Base-by-base conservation (phyloP, 2,113 vertebrate genomes). In the Lagenorhynchus albirostris region DNA sequence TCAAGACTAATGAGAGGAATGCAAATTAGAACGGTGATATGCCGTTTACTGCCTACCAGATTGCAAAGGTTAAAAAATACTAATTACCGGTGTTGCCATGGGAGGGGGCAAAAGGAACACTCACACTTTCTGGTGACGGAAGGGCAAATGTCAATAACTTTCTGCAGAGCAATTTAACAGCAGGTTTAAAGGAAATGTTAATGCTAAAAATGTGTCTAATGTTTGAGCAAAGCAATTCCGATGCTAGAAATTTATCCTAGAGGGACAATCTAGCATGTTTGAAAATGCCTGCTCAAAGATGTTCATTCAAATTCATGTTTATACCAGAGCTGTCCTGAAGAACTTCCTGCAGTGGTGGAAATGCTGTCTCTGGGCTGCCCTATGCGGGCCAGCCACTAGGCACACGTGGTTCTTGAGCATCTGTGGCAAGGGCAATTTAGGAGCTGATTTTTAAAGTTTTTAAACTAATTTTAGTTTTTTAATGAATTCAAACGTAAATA, bases 1-100 rank as follows among this genome's bases (percentile, higher is more conserved):
- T 96, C 76, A 79, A 93, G 31, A 89, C 26, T 63, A 91, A 82
- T 68, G n/a, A 93, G 82, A 96, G 87, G 92, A 85, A 94, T 91
- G 79, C 21, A 91, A 82, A 95, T 70, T 38, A 79, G 10, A 91
- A 88, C 23, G n/a, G 13, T 7, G 15, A 50, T 55, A n/a, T 58
- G 55, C 70, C 68, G 71, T 36, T 80, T 67, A 80, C 85, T 58
- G 71, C 13, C 63, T 81, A 89, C 38, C 94, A 91, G 87, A 84
- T 12, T 87, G 55, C 31, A 44, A 60, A 85, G 33, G 44, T 86
- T 58, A 71, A 80, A 83, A 96, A 70, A 47, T 63, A 92, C 70
- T 91, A 58, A 44, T 92, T 90, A 89, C 10, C 89, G 84, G 29
- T 8, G 65, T 76, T 84, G 79, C 31, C 60, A 71, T n/a, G 31